A percentile compares a stretch with the other conserved stretches of the same genome.
phyloP scores from a whole-genome alignment of 2,113 vertebrate genomes.

The Lates calcarifer region DNA sequence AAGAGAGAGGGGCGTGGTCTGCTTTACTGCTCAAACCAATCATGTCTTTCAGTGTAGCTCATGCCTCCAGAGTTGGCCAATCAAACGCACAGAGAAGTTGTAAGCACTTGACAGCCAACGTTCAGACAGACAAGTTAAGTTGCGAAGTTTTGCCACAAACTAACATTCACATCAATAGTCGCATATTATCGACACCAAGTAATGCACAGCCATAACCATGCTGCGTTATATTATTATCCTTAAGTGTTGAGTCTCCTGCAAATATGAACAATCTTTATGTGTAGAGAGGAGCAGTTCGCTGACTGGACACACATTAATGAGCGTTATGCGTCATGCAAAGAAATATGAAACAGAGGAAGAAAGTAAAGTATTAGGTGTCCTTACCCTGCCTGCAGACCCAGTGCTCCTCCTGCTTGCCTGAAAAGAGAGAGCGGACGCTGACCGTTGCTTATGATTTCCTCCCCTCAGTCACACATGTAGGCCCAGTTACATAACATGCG shows the following conservation, averaged over 20 bases:
- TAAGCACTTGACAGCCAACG: background rate
- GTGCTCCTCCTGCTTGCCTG: slow-evolving; percentile 24
- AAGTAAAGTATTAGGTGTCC: accelerated
- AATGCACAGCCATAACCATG: background rate
- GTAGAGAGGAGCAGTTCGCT: background rate
- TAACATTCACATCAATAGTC: background rate
- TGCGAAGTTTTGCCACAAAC: background rate
- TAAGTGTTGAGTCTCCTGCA: background rate
- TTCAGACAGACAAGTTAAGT: background rate
- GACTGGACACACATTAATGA: background rate
- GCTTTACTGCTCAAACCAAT: slow-evolving; percentile 10
- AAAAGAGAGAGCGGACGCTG: slow-evolving; percentile 37
- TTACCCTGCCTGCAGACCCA: slow-evolving; percentile 55
- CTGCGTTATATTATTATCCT: background rate
- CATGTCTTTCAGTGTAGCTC: background rate
- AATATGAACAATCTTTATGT: background rate
- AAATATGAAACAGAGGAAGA: background rate
- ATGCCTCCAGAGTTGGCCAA: slow-evolving; percentile 32
- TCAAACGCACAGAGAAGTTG: slow-evolving; percentile 4
- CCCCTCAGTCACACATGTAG: slow-evolving; percentile 4
- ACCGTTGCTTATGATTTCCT: slow-evolving; percentile 63
- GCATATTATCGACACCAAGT: too few relatives aligned
- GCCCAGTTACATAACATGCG: slow-evolving; percentile 56
- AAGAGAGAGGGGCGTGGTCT: background rate
- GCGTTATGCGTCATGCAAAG: background rate